These are phyloP conservation scores for Aptenodytes patagonicus DNA, from an alignment of 2,113 vertebrate species.

Conservation along the genomic window DNA sequence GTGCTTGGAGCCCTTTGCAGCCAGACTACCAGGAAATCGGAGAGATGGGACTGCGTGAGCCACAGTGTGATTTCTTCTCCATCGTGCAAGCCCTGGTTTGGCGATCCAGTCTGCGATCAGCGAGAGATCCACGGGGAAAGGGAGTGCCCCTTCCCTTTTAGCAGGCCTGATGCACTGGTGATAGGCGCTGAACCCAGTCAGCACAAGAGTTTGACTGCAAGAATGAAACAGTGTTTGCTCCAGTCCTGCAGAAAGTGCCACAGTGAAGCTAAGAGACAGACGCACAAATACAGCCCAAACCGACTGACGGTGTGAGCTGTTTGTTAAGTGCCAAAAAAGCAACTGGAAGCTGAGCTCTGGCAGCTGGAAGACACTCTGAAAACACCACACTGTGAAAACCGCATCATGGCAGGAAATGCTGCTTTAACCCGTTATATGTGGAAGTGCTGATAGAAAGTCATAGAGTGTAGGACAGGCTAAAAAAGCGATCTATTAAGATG, in stretches of 20 bases:
- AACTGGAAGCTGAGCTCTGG: neutral
- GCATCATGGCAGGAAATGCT: neutral
- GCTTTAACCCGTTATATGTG: neutral
- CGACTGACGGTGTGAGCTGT: neutral
- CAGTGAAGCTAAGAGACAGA: neutral
- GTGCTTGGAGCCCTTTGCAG: neutral
- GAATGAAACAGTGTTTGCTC: neutral
- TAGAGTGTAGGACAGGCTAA: neutral
- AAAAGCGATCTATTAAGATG: neutral
- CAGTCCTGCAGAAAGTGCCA: neutral
- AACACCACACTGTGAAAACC: constrained; percentile 58
- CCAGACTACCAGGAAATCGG: fast-evolving
- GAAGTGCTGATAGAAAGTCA: neutral
- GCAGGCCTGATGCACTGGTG: neutral
- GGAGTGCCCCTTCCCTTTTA: neutral
- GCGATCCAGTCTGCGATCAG: fast-evolving
- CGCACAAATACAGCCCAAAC: neutral
- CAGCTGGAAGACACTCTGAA: constrained; percentile 12
- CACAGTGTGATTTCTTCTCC: neutral
- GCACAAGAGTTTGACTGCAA: neutral
- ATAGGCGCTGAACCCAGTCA: neutral
- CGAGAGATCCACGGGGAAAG: neutral
- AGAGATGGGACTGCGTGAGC: neutral
- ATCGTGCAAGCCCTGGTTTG: neutral
- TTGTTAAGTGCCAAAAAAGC: constrained; percentile 31